Evolutionary conservation across 2,113 vertebrate genomes (phyloP).

Genomic region (Odocoileus hemionus): DNA sequence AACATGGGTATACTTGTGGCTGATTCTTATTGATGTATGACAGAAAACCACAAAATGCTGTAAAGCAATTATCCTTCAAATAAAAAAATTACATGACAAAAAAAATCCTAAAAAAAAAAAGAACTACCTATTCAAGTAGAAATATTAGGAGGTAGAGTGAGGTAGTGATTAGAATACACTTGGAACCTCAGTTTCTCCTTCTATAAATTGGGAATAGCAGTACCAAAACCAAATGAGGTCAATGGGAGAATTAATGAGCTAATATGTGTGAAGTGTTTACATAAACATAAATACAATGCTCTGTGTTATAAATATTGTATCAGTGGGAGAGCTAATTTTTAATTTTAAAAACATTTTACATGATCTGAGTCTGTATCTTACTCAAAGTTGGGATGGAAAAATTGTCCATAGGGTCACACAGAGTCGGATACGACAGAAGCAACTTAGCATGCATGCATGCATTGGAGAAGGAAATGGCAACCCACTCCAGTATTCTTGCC

Average conservation of each 20-base stretch:
- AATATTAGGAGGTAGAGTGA: not conserved
- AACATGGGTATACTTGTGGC: not conserved
- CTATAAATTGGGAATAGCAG: not conserved
- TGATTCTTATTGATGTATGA: not conserved
- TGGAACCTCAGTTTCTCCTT: not conserved
- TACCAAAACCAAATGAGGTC: not conserved
- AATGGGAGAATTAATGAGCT: not conserved
- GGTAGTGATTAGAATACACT: not conserved
- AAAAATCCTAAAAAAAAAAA: not conserved
- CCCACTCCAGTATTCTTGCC: not conserved
- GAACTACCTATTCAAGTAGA: not conserved
- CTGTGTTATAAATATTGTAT: not conserved
- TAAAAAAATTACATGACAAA: not conserved
- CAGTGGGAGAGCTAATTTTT: not conserved
- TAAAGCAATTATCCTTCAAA: not conserved
- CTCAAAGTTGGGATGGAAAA: slow-evolving; percentile 6
- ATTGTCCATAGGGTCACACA: not conserved
- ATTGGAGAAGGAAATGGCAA: not conserved
- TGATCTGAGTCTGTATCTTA: not conserved
- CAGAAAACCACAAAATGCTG: not conserved
- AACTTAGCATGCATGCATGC: not conserved
- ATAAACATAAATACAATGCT: not conserved
- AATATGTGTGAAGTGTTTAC: not conserved
- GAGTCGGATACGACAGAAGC: not conserved
- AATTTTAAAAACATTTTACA: not conserved